A percentile compares a stretch with the other conserved stretches of the same genome.
phyloP scores from a whole-genome alignment of 2,113 vertebrate species.

The Indicator indicator region DNA sequence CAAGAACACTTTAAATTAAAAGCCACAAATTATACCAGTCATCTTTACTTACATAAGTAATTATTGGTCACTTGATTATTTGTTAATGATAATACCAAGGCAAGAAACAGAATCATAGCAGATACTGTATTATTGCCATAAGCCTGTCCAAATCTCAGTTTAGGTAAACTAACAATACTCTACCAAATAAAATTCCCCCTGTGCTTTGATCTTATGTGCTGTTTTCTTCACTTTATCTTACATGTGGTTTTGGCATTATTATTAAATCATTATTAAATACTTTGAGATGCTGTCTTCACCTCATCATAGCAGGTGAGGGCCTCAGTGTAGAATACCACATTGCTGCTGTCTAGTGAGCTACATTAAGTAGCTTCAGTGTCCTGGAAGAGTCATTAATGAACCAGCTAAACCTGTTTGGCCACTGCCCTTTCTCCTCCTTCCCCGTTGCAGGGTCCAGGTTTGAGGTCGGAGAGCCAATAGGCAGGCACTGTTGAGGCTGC shows the following conservation, averaged over 20 bases:
- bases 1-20: constrained; percentile 31
- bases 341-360: not conserved
- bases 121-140: not conserved
- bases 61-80: not conserved
- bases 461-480: too few relatives aligned
- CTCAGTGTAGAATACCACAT: not conserved
- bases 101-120: not conserved
- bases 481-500: too few relatives aligned
- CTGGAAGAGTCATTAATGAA: too few relatives aligned
- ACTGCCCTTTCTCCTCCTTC: too few relatives aligned
- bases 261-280: not conserved
- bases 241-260: not conserved
- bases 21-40: not conserved
- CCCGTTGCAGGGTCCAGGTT: too few relatives aligned
- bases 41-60: not conserved
- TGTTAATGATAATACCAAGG: not conserved
- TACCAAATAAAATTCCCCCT: not conserved
- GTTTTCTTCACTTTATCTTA: not conserved
- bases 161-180: not conserved
- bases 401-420: too few relatives aligned
- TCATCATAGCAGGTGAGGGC: not conserved
- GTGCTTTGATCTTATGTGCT: not conserved
- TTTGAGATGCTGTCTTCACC: not conserved
- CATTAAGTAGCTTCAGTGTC: not conserved
- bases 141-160: not conserved